A percentile compares a stretch with the other conserved stretches of the same genome.
Conservation (phyloP, 2,113 vertebrate species). For the Myotis lucifugus region DNA sequence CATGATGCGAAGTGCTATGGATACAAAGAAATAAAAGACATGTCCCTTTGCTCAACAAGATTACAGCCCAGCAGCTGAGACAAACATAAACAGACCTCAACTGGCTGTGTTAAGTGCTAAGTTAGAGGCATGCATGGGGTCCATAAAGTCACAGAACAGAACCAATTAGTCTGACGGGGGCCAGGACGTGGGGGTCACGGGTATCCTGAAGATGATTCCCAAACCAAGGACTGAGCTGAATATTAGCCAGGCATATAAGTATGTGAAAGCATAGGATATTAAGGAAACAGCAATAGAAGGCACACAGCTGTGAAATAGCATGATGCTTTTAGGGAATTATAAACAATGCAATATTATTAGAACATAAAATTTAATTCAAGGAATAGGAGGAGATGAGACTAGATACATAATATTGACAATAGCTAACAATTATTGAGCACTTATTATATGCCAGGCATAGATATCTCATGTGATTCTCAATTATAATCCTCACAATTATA, state of each 20-base stretch:
- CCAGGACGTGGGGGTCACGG: not conserved
- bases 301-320: not conserved
- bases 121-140: constrained; percentile 15
- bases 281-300: constrained; percentile 8
- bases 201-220: constrained; percentile 31
- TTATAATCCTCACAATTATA: constrained; percentile 21
- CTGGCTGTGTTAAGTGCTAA: not conserved
- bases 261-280: constrained; percentile 29
- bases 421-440: constrained; percentile 35
- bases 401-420: not conserved
- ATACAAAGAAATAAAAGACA: constrained; percentile 29
- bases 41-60: constrained; percentile 1
- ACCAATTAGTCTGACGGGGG: not conserved
- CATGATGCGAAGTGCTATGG: constrained; percentile 7
- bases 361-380: constrained; percentile 19
- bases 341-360: not conserved
- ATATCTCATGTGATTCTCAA: constrained; percentile 1
- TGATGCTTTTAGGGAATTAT: constrained; percentile 21
- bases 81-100: constrained; percentile 37
- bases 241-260: constrained; percentile 24
- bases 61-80: not conserved
- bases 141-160: constrained; percentile 41
- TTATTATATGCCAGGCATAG: not conserved
- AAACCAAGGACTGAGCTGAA: not conserved
- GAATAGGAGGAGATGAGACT: constrained; percentile 35